Evolutionary conservation across 2,113 vertebrate species (phyloP).

Genomic region (Telmatochromis sp.): DNA sequence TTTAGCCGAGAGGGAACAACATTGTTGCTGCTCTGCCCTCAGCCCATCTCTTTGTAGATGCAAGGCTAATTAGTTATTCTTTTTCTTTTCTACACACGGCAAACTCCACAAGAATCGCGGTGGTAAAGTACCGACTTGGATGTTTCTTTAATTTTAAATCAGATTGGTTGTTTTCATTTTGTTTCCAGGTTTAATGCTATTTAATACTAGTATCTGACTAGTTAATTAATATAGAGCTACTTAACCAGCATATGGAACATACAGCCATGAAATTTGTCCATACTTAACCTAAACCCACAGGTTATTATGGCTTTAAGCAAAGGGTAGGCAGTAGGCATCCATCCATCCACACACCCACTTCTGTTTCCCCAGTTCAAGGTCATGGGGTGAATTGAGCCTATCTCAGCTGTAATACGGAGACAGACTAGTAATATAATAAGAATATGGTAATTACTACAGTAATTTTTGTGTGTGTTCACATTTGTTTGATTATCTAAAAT

Average conservation of each 20-base stretch:
- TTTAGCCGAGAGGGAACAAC: background rate
- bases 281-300: background rate
- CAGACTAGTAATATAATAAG: background rate
- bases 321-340: background rate
- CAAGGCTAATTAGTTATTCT: background rate
- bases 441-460: rapidly evolving
- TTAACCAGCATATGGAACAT: background rate
- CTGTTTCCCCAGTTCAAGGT: background rate
- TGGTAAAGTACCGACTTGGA: background rate
- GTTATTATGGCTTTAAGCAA: background rate
- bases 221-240: background rate
- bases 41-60: background rate
- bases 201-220: background rate
- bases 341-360: background rate
- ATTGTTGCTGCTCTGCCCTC: background rate
- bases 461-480: rapidly evolving
- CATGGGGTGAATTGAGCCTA: background rate
- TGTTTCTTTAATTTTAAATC: background rate
- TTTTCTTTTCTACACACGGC: background rate
- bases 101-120: background rate
- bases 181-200: background rate
- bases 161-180: background rate
- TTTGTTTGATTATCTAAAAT: background rate
- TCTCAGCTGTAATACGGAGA: background rate
- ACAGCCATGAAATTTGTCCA: background rate